Conservation (phyloP, 2,797 vertebrate species). For the Balearica regulorum region DNA sequence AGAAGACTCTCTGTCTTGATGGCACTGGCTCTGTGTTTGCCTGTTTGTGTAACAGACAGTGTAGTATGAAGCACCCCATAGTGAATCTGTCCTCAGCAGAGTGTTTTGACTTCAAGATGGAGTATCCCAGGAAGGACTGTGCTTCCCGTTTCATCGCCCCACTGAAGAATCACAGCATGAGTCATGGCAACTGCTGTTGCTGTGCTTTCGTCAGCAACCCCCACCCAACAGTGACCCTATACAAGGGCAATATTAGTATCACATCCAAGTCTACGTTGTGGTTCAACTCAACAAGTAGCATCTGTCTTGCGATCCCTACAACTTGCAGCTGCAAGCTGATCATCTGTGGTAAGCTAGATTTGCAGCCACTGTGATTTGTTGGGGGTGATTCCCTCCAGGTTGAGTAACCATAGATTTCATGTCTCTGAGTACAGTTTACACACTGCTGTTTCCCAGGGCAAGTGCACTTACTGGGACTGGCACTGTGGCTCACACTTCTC, state of each 20-base stretch:
- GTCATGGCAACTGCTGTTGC: constrained; percentile 70
- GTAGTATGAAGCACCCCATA: neutral
- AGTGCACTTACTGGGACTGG: neutral
- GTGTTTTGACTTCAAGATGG: neutral
- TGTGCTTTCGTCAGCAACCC: constrained; percentile 71
- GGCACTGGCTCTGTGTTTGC: neutral
- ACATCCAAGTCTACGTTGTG: constrained; percentile 60
- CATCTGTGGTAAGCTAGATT: constrained; percentile 41
- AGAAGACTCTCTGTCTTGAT: neutral
- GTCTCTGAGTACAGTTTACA: neutral
- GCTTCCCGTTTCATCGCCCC: constrained; percentile 66
- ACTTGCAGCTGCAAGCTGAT: constrained; percentile 60
- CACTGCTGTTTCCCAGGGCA: neutral
- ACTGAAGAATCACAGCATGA: constrained; percentile 62
- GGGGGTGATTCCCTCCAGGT: neutral
- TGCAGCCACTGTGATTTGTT: neutral
- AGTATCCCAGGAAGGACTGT: constrained; percentile 31
- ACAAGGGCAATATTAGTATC: constrained; percentile 59
- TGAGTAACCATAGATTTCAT: neutral
- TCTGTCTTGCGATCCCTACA: constrained; percentile 67
- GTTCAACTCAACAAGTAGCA: constrained; percentile 65
- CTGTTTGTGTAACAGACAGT: neutral
- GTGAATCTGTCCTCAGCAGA: neutral
- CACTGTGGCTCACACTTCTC: neutral
- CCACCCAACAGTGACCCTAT: constrained; percentile 55